Conservation (phyloP, 2,113 vertebrate genomes). For the Chloroceryle aenea region DNA sequence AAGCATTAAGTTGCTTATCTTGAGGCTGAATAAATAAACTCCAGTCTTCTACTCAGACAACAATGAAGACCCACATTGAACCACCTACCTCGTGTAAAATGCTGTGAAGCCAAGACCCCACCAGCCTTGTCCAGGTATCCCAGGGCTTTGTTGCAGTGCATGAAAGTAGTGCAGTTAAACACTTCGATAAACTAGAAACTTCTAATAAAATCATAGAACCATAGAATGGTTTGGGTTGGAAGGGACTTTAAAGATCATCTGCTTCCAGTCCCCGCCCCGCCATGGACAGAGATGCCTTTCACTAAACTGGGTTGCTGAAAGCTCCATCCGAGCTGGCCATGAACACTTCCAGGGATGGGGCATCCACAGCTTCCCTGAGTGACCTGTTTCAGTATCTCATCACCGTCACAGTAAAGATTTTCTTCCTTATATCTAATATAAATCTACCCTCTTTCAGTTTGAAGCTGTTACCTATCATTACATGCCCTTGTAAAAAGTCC, state of each 20-base stretch:
- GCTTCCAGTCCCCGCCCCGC: neutral
- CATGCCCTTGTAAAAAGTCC: neutral
- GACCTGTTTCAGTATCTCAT: neutral
- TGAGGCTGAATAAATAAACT: slow-evolving; percentile 50
- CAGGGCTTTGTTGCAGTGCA: neutral
- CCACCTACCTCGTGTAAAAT: neutral
- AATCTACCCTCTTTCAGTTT: neutral
- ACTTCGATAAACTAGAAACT: neutral
- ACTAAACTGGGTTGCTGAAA: neutral
- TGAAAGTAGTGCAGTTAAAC: neutral
- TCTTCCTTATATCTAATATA: neutral
- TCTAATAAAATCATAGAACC: neutral
- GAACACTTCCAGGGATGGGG: neutral
- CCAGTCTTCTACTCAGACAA: slow-evolving; percentile 43
- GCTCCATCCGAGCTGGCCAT: neutral
- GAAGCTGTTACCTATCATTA: neutral
- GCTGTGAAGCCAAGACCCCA: neutral
- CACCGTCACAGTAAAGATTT: neutral
- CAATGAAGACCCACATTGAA: neutral
- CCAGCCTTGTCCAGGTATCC: neutral
- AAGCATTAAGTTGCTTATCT: slow-evolving; percentile 68
- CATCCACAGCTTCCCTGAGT: neutral
- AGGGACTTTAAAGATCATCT: neutral
- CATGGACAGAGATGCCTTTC: neutral
- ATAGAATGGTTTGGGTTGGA: neutral